Evolutionary conservation across 2,113 vertebrate genomes (phyloP).

Genomic region (Drymodes brunneopygia): DNA sequence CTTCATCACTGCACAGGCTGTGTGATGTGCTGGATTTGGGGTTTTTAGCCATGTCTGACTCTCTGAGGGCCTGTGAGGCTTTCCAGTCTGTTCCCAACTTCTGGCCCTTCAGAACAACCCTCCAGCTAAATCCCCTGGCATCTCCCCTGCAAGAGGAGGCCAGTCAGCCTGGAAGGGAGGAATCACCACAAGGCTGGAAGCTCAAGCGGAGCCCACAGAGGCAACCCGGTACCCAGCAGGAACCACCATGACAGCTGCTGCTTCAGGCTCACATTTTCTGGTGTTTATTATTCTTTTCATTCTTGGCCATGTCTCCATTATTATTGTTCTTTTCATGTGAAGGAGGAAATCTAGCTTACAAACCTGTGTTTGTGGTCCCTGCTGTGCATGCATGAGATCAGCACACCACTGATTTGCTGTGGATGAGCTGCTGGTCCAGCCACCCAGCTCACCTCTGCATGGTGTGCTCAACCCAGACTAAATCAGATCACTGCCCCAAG

Average conservation of each 20-base stretch:
- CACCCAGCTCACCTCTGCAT: not conserved
- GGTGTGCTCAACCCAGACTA: not conserved
- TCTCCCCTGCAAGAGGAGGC: not conserved
- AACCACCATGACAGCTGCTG: not conserved
- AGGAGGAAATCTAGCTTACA: not conserved
- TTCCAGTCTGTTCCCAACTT: not conserved
- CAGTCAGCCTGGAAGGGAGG: not conserved
- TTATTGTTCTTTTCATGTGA: not conserved
- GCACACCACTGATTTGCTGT: fast-evolving
- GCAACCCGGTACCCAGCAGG: fast-evolving
- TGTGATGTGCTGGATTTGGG: fast-evolving
- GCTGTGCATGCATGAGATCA: not conserved
- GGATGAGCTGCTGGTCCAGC: not conserved
- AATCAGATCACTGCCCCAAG: not conserved
- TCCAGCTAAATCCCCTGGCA: not conserved
- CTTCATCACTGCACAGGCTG: not conserved
- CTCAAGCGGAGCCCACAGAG: not conserved
- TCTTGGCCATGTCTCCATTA: not conserved
- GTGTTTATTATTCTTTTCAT: not conserved
- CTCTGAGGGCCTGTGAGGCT: not conserved
- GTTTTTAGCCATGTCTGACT: not conserved
- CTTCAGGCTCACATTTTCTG: not conserved
- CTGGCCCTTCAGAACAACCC: not conserved
- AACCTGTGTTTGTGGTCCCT: not conserved
- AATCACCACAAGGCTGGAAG: not conserved